phyloP scores from a whole-genome alignment of 2,797 vertebrate genomes.

The Tadarida brasiliensis region DNA sequence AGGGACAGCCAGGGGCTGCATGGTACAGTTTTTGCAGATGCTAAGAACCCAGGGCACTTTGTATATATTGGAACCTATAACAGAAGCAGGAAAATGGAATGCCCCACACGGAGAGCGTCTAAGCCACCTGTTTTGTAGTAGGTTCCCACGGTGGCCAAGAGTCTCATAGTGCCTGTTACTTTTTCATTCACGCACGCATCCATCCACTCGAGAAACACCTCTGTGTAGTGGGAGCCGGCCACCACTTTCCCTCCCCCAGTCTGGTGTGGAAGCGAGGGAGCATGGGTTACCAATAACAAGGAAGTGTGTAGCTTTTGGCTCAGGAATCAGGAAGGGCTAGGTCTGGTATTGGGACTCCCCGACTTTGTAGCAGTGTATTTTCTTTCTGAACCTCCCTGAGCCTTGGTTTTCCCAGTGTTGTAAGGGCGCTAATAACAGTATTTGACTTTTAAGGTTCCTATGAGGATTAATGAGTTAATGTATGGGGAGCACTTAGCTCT shows the following conservation, averaged over 20 bases:
- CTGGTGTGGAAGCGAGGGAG: background rate
- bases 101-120: background rate
- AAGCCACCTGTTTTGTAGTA: background rate
- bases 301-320: background rate
- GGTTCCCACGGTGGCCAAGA: background rate
- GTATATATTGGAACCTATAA: background rate
- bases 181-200: background rate
- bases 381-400: slow-evolving; percentile 9
- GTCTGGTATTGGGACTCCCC: background rate
- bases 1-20: background rate
- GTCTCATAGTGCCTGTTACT: background rate
- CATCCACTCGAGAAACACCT: background rate
- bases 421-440: background rate
- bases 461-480: background rate
- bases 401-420: background rate
- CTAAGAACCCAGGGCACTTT: background rate
- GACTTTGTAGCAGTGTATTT: background rate
- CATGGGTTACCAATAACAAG: background rate
- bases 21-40: background rate
- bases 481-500: background rate
- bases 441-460: background rate
- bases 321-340: background rate
- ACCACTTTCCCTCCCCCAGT: background rate
- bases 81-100: background rate
- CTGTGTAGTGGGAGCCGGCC: background rate